These are phyloP conservation scores for Gila orcuttii DNA, from an alignment of 2,113 vertebrate species.

Conservation along the genomic window DNA sequence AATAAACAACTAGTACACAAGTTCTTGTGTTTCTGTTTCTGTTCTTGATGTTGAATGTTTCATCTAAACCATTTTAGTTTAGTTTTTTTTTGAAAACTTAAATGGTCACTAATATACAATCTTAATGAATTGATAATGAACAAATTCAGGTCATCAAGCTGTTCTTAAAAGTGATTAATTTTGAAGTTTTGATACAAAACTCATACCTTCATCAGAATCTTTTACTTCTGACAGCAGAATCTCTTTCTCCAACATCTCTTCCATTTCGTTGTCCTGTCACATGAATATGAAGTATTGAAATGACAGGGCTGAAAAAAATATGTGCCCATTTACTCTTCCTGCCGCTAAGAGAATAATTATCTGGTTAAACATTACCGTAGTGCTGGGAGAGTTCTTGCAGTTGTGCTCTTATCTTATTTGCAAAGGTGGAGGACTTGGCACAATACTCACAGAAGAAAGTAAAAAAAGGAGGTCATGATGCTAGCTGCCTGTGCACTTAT, in stretches of 20 bases:
- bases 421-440: constrained; percentile 80
- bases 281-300: constrained; percentile 63
- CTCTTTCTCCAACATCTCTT: constrained; percentile 67
- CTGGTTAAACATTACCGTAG: constrained; percentile 79
- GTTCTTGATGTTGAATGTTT: background rate
- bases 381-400: constrained; percentile 69
- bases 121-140: background rate
- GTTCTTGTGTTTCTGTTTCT: too few species aligned
- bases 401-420: constrained; percentile 79
- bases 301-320: constrained; percentile 55
- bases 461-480: constrained; percentile 56
- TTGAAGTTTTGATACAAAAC: background rate
- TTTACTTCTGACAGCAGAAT: constrained; percentile 59
- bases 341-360: constrained; percentile 73
- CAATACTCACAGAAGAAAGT: constrained; percentile 40
- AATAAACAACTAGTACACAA: background rate
- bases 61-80: background rate
- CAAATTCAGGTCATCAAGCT: background rate
- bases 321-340: constrained; percentile 71
- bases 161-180: background rate
- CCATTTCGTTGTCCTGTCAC: constrained; percentile 72
- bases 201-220: constrained; percentile 70
- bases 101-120: background rate
- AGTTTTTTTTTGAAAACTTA: background rate
- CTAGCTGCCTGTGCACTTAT: constrained; percentile 18